These are phyloP conservation scores for Sprattus sprattus DNA, from an alignment of 2,113 vertebrate species.

Conservation along the genomic window DNA sequence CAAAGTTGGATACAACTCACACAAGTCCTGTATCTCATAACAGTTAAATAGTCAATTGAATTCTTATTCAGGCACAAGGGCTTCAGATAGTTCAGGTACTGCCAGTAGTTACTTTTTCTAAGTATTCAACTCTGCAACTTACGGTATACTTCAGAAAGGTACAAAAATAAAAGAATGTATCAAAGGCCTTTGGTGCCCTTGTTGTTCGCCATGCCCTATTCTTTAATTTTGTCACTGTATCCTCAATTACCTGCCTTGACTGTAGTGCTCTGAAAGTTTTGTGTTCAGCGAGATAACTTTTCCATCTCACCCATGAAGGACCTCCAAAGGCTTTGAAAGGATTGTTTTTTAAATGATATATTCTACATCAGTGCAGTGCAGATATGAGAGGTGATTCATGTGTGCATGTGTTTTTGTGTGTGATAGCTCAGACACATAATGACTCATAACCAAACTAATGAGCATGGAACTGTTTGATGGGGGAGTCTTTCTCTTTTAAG, in stretches of 20 bases:
- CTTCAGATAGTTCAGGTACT: background rate
- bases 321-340: background rate
- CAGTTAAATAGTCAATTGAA: background rate
- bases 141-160: background rate
- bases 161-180: background rate
- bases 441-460: constrained; percentile 36
- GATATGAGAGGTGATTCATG: background rate
- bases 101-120: background rate
- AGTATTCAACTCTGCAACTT: background rate
- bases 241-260: background rate
- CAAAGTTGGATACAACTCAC: background rate
- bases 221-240: background rate
- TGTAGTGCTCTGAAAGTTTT: background rate
- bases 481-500: background rate
- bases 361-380: background rate
- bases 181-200: background rate
- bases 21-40: background rate
- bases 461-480: constrained; percentile 27
- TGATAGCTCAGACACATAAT: constrained; percentile 26
- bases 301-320: background rate
- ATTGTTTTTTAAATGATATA: background rate
- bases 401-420: background rate
- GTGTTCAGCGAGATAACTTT: background rate
- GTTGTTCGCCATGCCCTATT: background rate
- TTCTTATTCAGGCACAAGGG: background rate